Evolutionary conservation across 2,113 vertebrate genomes (phyloP), one percentile per base, ranked within the genome.

Genomic region (Heptranchias perlo): DNA sequence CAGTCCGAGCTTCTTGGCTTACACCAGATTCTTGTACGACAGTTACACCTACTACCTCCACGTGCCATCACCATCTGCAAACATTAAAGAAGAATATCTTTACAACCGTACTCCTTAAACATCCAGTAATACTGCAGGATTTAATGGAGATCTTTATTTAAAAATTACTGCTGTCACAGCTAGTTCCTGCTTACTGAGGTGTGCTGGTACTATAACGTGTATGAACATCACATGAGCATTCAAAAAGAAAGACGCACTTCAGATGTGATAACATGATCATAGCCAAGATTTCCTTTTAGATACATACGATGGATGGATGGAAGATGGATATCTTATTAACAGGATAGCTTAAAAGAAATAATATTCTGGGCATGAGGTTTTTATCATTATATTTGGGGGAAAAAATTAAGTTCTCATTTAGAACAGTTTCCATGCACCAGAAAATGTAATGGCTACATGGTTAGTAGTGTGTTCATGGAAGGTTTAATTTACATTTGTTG

Each of bases 21-120:
- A 92, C 97, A 97, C 97, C 97, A 97, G 23, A 97, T 96, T 0
- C 97, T 96, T 16, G 97, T 97, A 28, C 97, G 97, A 96, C 97
- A 97, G 97, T 96, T 96, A 96, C 96, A 97, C 96, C 96, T 97
- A 23, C 97, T 96, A 54, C 97, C 96, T 95, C 94, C 94, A 44
- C 97, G 97, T 65, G 97, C 97, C 0, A 97, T 97, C 87, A 97
- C 96, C 96, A 97, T 97, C 97, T 97, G 96, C 54, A 94, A 65
- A 1, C 0, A 0, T 0, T 28, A 95, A 93, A 67, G 65, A 73
- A 64, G 1, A 94, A 13, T 35, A 21, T 73, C 49, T 14, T 69
- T 62, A 61, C 4, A 94, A 94, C 1, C 52, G 18, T n/a, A 62
- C 58, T n/a, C 10, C 84, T 52, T 87, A 91, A 35, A 39, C 7